A percentile compares a stretch with the other conserved stretches of the same genome.
phyloP scores from a whole-genome alignment of 92 coral and sea anemone genomes.

The Phenganax subtilis region DNA sequence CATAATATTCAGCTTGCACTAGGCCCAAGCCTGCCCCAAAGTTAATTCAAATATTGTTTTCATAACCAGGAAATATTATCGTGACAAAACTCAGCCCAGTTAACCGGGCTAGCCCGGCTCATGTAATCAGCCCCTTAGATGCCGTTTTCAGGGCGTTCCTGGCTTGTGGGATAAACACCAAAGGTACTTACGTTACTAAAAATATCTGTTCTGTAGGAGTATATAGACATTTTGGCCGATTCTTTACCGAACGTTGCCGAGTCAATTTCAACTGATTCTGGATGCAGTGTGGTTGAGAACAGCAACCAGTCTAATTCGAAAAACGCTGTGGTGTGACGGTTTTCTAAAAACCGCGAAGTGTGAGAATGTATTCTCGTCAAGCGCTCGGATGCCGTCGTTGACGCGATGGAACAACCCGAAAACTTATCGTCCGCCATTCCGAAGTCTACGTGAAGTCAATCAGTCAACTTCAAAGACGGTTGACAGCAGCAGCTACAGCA shows the following conservation, averaged over 20 bases:
- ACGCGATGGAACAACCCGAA: constrained; percentile 8
- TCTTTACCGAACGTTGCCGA: constrained; percentile 38
- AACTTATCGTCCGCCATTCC: background rate
- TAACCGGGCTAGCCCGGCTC: too few relatives aligned
- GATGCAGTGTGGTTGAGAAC: constrained; percentile 24
- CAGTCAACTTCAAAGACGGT: background rate
- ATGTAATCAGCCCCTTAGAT: too few relatives aligned
- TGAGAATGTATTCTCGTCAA: constrained; percentile 10
- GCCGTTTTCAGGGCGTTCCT: too few relatives aligned
- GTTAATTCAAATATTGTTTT: too few relatives aligned
- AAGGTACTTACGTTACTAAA: background rate
- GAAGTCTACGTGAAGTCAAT: background rate
- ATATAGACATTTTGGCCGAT: constrained; percentile 74
- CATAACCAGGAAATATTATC: too few relatives aligned
- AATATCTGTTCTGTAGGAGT: constrained; percentile 56
- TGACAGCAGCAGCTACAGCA: background rate
- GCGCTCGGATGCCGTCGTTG: background rate
- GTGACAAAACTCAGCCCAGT: too few relatives aligned
- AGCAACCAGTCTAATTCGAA: constrained; percentile 1
- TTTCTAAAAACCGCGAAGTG: background rate
- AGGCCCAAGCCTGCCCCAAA: too few relatives aligned
- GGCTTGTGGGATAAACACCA: too few relatives aligned
- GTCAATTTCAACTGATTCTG: constrained; percentile 30
- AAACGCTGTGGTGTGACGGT: background rate
- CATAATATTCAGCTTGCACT: too few relatives aligned